Base-by-base conservation (phyloP, 2,113 vertebrate genomes). In the Crotophaga sulcirostris region DNA sequence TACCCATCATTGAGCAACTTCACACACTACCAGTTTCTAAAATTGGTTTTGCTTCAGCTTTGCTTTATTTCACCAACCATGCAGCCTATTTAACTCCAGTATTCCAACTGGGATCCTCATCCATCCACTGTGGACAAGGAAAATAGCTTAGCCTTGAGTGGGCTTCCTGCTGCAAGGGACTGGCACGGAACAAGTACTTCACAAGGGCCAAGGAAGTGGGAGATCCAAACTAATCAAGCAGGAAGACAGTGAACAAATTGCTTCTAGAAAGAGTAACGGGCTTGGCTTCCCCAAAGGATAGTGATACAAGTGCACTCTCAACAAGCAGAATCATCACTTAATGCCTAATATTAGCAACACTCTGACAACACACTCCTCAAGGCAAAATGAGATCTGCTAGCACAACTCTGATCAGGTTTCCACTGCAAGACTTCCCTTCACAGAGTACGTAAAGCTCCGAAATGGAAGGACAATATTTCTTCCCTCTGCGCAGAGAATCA, bases 371-470 rank as follows among this genome's bases (percentile, higher is more conserved):
- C 6, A 16, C 12, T 42, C 29, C 67, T 5, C 21, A n/a, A 86
- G 9, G 31, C 42, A 69, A 82, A 74, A 2, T 2, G 36, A 69
- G 25, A 13, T 31, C 45, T 60, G 23, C 21, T 44, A 13, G 40
- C n/a, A 44, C n/a, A 56, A 4, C 16, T 13, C 51, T 17, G 18
- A 70, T 7, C 44, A 34, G 9, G 34, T 21, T 40, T 25, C 40
- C n/a, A 13, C 29, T 16, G 29, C 40, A 63, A 51, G 8, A 18
- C n/a, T 25, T 36, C 7, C 45, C 69, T 67, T 44, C 3, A 56
- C 24, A 49, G 56, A 23, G 31, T 4, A 42, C 0, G 0, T 1
- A 67, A 42, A 8, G 20, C 42, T n/a, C 26, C 40, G 28, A 24
- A 75, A 49, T 9, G 25, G 25, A 45, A 4, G 13, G 28, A 25